phyloP scores from a whole-genome alignment of 2,888 invertebrate genomes.

The Malthinus flaveolus region DNA sequence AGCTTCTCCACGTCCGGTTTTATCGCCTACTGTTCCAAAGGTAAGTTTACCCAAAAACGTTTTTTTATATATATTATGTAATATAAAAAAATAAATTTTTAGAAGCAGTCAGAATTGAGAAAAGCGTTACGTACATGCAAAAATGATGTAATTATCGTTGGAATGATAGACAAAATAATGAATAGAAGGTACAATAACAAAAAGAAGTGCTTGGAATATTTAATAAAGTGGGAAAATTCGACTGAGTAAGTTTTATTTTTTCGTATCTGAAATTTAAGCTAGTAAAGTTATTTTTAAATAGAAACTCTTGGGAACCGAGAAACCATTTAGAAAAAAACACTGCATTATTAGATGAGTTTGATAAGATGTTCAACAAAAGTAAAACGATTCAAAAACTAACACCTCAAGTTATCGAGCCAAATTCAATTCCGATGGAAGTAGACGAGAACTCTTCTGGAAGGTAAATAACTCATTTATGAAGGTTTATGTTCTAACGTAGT shows the following conservation, averaged over 20 bases:
- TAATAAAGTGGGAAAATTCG: constrained; percentile 85
- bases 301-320: constrained; percentile 85
- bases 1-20: neutral
- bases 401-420: constrained; percentile 9
- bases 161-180: constrained; percentile 79
- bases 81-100: no score
- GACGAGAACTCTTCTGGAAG: constrained; percentile 30
- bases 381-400: constrained; percentile 53
- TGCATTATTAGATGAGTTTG: constrained; percentile 77
- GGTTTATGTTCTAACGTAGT: neutral
- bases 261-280: no score
- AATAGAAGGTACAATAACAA: constrained; percentile 82
- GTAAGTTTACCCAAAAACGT: no score
- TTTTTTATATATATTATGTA: no score
- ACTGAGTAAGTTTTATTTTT: constrained; percentile 66
- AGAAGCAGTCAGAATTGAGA: neutral
- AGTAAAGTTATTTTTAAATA: neutral
- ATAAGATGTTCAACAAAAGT: constrained; percentile 75
- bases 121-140: constrained; percentile 32
- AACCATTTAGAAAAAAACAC: constrained; percentile 77
- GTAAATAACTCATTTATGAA: constrained; percentile 25
- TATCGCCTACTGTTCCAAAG: no score
- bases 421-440: constrained; percentile 1
- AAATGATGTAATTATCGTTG: constrained; percentile 57
- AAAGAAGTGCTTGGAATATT: constrained; percentile 76